phyloP scores from a whole-genome alignment of 1,140 invertebrate species.

The Drosophila triauraria region DNA sequence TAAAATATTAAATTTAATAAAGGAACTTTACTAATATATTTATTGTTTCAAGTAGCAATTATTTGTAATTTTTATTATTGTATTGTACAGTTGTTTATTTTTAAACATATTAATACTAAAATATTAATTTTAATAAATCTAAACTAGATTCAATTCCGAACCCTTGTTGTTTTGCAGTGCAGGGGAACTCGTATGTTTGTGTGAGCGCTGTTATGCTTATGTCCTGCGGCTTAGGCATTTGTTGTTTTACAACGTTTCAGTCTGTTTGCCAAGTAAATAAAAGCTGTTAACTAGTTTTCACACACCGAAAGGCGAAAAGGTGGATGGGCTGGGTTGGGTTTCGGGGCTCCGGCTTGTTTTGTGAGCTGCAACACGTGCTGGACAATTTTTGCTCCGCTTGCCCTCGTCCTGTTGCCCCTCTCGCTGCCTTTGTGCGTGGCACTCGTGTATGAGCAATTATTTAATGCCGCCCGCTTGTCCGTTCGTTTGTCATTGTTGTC shows the following conservation, averaged over 20 bases:
- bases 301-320: constrained; percentile 40
- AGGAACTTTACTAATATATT: too few relatives aligned
- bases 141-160: background rate
- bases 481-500: constrained; percentile 34
- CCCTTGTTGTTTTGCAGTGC: constrained; percentile 3
- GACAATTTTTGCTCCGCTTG: constrained; percentile 41
- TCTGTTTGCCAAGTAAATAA: constrained; percentile 75
- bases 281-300: constrained; percentile 74
- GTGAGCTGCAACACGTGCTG: constrained; percentile 23
- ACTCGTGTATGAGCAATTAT: constrained; percentile 68
- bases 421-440: constrained; percentile 45
- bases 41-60: too few relatives aligned
- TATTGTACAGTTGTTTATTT: too few relatives aligned
- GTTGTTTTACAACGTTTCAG: constrained; percentile 65
- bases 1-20: too few relatives aligned
- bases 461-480: constrained; percentile 54
- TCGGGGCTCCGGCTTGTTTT: constrained; percentile 3
- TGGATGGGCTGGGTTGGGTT: constrained; percentile 3
- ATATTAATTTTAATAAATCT: background rate
- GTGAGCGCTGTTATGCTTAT: constrained; percentile 49
- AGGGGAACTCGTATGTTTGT: constrained; percentile 16
- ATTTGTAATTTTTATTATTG: too few relatives aligned
- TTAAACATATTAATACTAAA: too few relatives aligned
- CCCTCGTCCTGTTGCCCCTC: constrained; percentile 8
- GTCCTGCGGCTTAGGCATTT: constrained; percentile 70